These are phyloP conservation scores for Zonotrichia leucophrys DNA, from an alignment of 2,113 vertebrate genomes.

Conservation along the genomic window DNA sequence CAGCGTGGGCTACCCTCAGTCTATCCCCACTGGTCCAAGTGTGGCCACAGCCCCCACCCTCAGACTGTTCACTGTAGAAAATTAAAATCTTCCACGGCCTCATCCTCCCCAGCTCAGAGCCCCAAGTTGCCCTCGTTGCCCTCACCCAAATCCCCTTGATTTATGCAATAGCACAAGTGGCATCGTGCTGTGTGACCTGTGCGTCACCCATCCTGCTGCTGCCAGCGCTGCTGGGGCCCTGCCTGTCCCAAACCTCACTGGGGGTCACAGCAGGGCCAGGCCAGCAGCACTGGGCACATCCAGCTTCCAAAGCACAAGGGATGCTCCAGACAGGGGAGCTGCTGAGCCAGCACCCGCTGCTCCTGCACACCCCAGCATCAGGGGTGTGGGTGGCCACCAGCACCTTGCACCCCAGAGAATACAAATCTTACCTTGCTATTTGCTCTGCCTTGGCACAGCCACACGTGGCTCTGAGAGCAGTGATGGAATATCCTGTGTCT, in stretches of 20 bases:
- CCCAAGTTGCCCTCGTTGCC: rapidly evolving
- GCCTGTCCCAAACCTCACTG: rapidly evolving
- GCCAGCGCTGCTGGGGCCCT: background rate
- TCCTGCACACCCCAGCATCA: rapidly evolving
- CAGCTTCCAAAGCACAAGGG: background rate
- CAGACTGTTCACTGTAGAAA: rapidly evolving
- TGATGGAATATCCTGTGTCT: rapidly evolving
- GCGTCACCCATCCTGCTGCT: rapidly evolving
- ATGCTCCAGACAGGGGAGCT: background rate
- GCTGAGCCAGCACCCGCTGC: background rate
- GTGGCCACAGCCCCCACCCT: background rate
- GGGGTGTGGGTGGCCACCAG: background rate
- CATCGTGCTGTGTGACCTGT: background rate
- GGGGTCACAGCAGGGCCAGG: rapidly evolving
- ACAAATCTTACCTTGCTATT: background rate
- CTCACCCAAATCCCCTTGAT: background rate
- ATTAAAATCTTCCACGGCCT: background rate
- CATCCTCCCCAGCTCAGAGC: background rate
- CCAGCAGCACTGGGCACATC: background rate
- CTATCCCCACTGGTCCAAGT: background rate
- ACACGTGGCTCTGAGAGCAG: background rate
- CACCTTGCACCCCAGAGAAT: background rate
- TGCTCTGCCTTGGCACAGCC: background rate
- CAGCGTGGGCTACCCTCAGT: background rate
- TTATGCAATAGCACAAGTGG: background rate